Evolutionary conservation across 1,140 invertebrate genomes (phyloP), one percentile per base, ranked within the genome.

Genomic region (Pachypeltis micranthus): DNA sequence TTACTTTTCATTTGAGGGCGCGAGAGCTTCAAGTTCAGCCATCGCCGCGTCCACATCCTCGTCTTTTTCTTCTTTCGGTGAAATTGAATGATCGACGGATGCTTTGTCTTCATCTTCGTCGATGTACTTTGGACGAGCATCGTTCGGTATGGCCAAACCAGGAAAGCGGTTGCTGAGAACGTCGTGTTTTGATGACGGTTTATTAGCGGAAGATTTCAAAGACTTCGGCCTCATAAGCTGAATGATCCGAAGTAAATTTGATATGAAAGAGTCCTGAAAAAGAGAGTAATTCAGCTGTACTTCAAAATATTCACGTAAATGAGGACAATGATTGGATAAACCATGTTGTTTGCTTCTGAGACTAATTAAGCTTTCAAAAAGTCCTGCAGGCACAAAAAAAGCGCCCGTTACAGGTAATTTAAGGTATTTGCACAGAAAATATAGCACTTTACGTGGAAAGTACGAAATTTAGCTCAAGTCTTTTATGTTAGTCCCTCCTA

Each of bases 171-270:
- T 75, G 44, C 85, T 83, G 47, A 93, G 76, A 23, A 76, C 73
- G 70, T 87, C 81, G 64, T 80, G 74, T 59, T 78, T 76, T n/a
- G 63, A 67, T n/a, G 44, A 25, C 63, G 64, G 61, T 51, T 27
- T 69, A 7, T 3, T 10, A 67, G 61, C 61, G 62, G 64, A 74
- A 75, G 4, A 73, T 74, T 28, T 44, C 60, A 59, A 29, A 39
- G 71, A 66, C 63, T 79, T 79, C 3, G 89, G 87, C 73, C 87
- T 88, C 94, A 98, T 98, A 67, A 93, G 90, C 68, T 95, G 86
- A 68, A 98, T 97, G 63, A 98, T 88, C 60, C 95, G 80, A 14
- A 96, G 77, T 0, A 98, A 76, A 75, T 95, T 98, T 4, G 88
- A 85, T 63, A 92, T 86, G 70, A 98, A 88, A 0, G 94, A 96